Base-by-base conservation (phyloP, 1,140 invertebrate genomes). In the Leucophenga varia region DNA sequence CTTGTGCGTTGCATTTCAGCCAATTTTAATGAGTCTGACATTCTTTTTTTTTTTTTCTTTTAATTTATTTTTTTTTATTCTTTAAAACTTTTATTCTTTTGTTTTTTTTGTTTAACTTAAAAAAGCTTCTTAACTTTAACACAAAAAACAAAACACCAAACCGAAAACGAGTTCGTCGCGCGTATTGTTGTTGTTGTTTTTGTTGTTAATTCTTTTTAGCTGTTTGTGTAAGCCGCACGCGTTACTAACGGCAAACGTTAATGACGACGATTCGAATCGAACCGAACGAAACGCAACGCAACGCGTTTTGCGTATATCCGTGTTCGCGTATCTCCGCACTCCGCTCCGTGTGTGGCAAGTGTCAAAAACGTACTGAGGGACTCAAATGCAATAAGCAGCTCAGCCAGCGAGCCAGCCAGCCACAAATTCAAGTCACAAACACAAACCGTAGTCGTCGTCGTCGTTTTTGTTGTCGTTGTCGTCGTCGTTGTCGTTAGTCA, bases 1-100 rank as follows among this genome's bases (percentile, higher is more conserved):
- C 65, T 75, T 39, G 58, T 70, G 43, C 70, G 61, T 59, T 74
- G 72, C 69, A 74, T 74, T 68, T 70, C 64, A 43, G 56, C 40
- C 43, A 69, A 41, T 55, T 69, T 61, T 28, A 61, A 57, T 50
- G 60, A 59, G 47, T 72, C 64, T 47, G 61, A 69, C 67, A 71
- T 71, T 48, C 28, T 44, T 36, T 44, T 42, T 21, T 28, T 22
- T 2, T 21, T 20, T 12, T 20, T 41, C 18, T n/a, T n/a, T n/a
- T n/a, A n/a, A n/a, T n/a, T n/a, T n/a, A n/a, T n/a, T n/a, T n/a
- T n/a, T n/a, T n/a, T n/a, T n/a, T n/a, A n/a, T n/a, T n/a, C n/a
- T n/a, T n/a, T n/a, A n/a, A n/a, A n/a, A n/a, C n/a, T n/a, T n/a
- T n/a, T n/a, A n/a, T n/a, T n/a, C n/a, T n/a, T n/a, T n/a, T n/a